Conservation (phyloP, 2,888 invertebrate genomes). For the Suillia variegata region DNA sequence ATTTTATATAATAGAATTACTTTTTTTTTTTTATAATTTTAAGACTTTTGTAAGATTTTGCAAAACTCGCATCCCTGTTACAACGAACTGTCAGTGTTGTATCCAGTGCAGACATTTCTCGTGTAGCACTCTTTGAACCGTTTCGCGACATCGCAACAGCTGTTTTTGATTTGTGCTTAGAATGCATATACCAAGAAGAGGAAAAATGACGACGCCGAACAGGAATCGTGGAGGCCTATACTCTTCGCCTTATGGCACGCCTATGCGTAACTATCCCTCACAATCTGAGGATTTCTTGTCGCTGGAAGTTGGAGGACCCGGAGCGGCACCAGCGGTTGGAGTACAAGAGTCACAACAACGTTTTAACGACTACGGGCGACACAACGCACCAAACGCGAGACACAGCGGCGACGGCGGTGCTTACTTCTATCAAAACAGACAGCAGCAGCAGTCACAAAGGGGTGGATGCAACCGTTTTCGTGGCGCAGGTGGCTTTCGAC, state of each 20-base stretch:
- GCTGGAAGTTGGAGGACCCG: conserved; percentile 43
- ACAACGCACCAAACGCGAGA: conserved; percentile 11
- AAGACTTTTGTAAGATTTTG: no score
- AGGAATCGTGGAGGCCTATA: conserved; percentile 32
- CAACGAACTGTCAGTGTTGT: no score
- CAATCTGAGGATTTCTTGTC: conserved; percentile 49
- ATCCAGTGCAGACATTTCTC: no score
- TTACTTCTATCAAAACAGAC: conserved; percentile 28
- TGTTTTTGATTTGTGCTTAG: no score
- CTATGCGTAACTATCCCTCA: conserved; percentile 49
- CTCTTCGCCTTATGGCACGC: conserved; percentile 44
- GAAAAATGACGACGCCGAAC: conserved; percentile 46
- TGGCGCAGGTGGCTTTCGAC: no score
- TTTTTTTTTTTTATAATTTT: no score
- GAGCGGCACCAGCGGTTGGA: conserved; percentile 9
- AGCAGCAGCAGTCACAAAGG: conserved; percentile 23
- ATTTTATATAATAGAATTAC: no score
- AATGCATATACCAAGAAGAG: no score
- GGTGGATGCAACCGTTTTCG: conserved; percentile 8
- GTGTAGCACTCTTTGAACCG: no score
- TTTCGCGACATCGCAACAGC: no score
- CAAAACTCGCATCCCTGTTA: no score
- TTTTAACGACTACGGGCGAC: no score
- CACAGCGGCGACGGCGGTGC: conserved; percentile 13
- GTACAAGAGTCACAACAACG: neutral